These are phyloP conservation scores for Rallus crepitans DNA, from an alignment of 2,797 vertebrate genomes.

Conservation along the genomic window DNA sequence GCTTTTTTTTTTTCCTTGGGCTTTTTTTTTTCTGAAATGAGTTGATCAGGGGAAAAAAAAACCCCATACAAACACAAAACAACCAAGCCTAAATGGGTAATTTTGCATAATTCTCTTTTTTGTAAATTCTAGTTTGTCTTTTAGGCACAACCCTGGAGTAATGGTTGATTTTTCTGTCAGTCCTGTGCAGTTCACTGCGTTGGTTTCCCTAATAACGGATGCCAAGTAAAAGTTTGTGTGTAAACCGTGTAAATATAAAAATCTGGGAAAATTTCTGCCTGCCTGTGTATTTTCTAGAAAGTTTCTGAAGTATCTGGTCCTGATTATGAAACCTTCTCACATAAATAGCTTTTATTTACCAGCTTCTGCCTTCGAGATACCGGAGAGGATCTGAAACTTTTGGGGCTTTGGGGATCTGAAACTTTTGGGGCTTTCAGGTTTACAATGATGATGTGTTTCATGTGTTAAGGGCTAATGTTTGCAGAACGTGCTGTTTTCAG, in stretches of 20 bases:
- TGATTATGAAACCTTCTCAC: not conserved
- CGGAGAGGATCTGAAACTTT: not conserved
- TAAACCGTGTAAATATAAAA: not conserved
- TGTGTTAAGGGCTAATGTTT: not conserved
- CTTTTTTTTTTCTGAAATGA: not conserved
- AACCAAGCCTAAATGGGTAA: not conserved
- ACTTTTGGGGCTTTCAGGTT: not conserved
- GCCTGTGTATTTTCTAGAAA: not conserved
- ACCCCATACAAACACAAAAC: too few relatives aligned
- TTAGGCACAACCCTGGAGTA: not conserved
- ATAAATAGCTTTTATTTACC: not conserved
- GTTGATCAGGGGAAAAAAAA: too few relatives aligned
- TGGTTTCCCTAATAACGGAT: not conserved
- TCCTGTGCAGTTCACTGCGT: not conserved
- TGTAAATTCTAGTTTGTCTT: not conserved
- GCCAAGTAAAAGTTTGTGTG: not conserved
- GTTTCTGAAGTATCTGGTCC: not conserved
- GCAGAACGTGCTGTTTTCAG: not conserved
- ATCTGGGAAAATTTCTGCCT: not conserved
- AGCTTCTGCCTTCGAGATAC: not conserved
- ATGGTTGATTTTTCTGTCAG: not conserved
- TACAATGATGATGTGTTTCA: not conserved
- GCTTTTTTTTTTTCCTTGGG: not conserved
- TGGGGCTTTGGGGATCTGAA: not conserved
- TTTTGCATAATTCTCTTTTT: not conserved